phyloP scores from a whole-genome alignment of 2,888 invertebrate species.

The Cephus spinipes region DNA sequence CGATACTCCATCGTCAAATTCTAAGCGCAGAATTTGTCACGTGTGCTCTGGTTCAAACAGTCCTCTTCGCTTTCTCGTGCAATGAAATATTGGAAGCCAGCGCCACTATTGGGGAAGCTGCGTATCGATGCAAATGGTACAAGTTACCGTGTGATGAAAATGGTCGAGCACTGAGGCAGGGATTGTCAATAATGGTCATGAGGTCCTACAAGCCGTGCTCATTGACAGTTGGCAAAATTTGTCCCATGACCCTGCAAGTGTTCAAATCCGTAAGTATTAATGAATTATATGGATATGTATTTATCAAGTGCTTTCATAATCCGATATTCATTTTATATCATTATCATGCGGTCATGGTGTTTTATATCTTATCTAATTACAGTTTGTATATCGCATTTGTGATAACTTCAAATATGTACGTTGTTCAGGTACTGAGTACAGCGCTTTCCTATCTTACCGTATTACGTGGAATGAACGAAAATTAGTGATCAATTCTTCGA shows the following conservation, averaged over 20 bases:
- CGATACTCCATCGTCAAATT: too few species aligned
- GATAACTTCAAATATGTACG: neutral
- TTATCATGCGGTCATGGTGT: too few species aligned
- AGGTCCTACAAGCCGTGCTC: conserved; percentile 28
- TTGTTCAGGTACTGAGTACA: too few species aligned
- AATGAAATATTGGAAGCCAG: conserved; percentile 29
- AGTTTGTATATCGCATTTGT: too few species aligned
- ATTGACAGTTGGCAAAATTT: conserved; percentile 36
- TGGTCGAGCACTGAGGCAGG: conserved; percentile 22
- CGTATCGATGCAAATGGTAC: conserved; percentile 24
- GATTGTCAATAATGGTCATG: conserved; percentile 30
- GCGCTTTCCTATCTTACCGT: too few species aligned
- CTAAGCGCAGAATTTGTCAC: too few species aligned
- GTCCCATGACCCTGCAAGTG: conserved; percentile 35
- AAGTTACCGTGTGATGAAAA: conserved; percentile 1
- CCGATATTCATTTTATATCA: neutral
- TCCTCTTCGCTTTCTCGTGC: conserved; percentile 35
- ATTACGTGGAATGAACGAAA: too few species aligned
- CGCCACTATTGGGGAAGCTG: conserved; percentile 13
- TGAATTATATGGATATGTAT: too few species aligned
- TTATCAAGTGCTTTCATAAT: too few species aligned
- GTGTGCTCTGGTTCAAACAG: conserved; percentile 21
- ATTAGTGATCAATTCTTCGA: too few species aligned
- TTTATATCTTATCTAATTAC: neutral
- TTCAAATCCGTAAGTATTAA: conserved; percentile 25